Evolutionary conservation across 2,797 vertebrate species (phyloP), one percentile per base, ranked within the genome.

Genomic region (Chiroxiphia lanceolata): DNA sequence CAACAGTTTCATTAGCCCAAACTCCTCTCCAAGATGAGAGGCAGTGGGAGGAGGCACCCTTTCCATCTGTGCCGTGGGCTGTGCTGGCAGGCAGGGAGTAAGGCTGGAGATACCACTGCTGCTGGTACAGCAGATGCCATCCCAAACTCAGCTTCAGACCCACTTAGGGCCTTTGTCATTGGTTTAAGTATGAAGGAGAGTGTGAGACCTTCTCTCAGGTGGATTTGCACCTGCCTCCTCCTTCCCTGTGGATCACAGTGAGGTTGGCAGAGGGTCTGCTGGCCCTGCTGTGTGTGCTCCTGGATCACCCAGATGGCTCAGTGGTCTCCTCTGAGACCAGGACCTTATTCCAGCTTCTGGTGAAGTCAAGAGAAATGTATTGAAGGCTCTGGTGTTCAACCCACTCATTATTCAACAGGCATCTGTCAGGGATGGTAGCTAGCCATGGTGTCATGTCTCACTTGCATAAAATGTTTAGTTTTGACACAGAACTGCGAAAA

Each of bases 111-210:
- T 36, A 6, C 27, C 44, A 2, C 40, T 78, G 84, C 65, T 75
- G 54, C 25, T 59, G 56, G 54, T 31, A 45, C 57, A 48, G 82
- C 42, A 70, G 48, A 4, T 92, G 42, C 53, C 51, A 29, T 13
- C 68, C 80, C 68, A 27, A 57, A 11, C 63, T 45, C 83, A 21
- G 38, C 45, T 63, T 54, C 90, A 83, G 51, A 38, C 22, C 16
- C 23, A 5, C 34, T 47, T 6, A 25, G 0, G 21, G 29, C 26
- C 67, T 42, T 10, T 53, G 18, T 34, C 5, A 2, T 13, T 67
- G 81, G n/a, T 21, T 72, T 72, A 53, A n/a, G 5, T 21, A 3
- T 8, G 15, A 57, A 79, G 42, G n/a, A 50, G 69, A 53, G 27
- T 18, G 5, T 20, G 36, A 72, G 53, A 21, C 18, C 16, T 29